phyloP scores from a whole-genome alignment of 2,113 vertebrate species.

The Podocnemis expansa region DNA sequence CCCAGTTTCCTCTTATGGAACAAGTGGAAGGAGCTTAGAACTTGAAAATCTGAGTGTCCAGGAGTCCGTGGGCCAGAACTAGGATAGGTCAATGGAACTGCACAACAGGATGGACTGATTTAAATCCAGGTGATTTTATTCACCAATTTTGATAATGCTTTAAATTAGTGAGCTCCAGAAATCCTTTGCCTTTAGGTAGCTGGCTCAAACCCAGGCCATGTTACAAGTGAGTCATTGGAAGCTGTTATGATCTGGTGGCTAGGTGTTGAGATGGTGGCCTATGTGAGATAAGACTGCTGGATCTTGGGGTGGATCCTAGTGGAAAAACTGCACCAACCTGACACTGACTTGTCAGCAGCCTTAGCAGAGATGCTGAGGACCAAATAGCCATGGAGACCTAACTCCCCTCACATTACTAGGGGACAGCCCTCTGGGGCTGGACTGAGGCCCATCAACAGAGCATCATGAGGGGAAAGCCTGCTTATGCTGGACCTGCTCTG shows the following conservation, averaged over 20 bases:
- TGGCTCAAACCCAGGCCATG: neutral
- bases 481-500: neutral
- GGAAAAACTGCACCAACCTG: neutral
- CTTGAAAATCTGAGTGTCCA: neutral
- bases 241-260: neutral
- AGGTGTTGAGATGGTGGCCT: neutral
- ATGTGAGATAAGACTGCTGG: neutral
- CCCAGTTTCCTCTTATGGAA: conserved; percentile 43
- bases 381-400: neutral
- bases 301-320: neutral
- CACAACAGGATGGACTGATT: neutral
- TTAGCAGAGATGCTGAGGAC: neutral
- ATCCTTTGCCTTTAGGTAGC: neutral
- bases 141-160: neutral
- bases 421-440: neutral
- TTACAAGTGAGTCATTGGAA: neutral
- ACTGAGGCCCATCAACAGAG: neutral
- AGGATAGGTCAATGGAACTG: neutral
- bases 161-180: neutral
- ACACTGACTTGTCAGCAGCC: neutral
- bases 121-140: neutral
- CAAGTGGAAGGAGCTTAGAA: neutral
- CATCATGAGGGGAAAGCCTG: neutral
- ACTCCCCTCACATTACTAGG: neutral
- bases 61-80: neutral